Conservation (phyloP, 2,797 vertebrate genomes). For the Paramormyrops hopkinsi region DNA sequence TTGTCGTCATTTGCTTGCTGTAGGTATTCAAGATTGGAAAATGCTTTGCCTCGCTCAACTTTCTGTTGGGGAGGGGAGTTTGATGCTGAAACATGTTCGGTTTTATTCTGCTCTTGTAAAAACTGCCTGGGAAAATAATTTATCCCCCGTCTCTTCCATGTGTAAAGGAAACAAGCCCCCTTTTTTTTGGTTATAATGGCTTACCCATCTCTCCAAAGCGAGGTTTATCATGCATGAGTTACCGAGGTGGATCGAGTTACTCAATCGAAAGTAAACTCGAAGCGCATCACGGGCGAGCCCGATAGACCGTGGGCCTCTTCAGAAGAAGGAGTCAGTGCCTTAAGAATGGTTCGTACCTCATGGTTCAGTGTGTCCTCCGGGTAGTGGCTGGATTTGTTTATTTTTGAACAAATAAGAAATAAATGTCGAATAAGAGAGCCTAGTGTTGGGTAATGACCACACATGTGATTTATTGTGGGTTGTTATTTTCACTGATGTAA, state of each 20-base stretch:
- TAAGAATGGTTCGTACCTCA: background rate
- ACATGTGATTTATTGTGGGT: background rate
- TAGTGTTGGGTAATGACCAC: background rate
- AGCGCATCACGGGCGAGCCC: background rate
- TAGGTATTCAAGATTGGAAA: background rate
- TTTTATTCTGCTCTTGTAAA: background rate
- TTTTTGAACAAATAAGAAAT: background rate
- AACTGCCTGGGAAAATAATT: background rate
- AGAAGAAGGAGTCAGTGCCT: background rate
- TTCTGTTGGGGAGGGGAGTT: background rate
- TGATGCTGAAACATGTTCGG: background rate
- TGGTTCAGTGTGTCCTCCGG: background rate
- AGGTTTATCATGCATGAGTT: constrained; percentile 11
- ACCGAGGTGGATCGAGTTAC: constrained; percentile 10
- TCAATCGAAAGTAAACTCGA: background rate
- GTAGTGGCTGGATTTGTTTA: background rate
- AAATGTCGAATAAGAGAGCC: background rate
- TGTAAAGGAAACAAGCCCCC: background rate
- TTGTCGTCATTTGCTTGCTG: background rate
- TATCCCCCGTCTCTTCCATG: background rate
- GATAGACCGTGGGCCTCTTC: constrained; percentile 4
- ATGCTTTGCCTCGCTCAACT: background rate
- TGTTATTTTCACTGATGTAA: background rate
- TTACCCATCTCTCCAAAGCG: background rate
- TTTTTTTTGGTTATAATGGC: constrained; percentile 4